Base-by-base conservation (phyloP, 2,888 invertebrate species). In the Allygus modestus region DNA sequence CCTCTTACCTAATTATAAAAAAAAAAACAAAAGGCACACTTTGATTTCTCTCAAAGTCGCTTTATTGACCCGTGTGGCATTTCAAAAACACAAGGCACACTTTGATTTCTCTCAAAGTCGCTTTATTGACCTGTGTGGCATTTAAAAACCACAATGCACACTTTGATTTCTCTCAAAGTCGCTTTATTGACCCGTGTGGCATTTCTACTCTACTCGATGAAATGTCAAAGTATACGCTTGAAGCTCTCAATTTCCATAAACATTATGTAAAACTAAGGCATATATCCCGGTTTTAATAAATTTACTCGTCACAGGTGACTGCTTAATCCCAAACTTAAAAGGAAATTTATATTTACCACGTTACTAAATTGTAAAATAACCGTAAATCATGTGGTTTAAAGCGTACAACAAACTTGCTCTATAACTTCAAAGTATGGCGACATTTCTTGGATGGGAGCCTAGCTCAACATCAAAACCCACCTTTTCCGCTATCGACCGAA, bases 391-490 rank as follows among this genome's bases (percentile, higher is more conserved):
- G 17, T 9, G 41, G 4, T 77, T 46, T 77, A 77, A 73, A 46
- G 41, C 71, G 41, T 28, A 77, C 77, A 46, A 73, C 73, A 43
- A 51, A 77, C 46, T 77, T 77, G 77, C 51, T 5, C 77, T 51
- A 77, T 77, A 77, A 77, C 51, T 77, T 51, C 41, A 46, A 77
- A 46, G 46, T 37, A 5, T 20, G 26, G 43, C 28, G 28, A 51
- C 20, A 77, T 77, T 28, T 77, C 77, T 77, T 77, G 77, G 77
- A 77, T n/a, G 17, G 43, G 0, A 77, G 77, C 77, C 77, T 41
- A 28, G 43, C 51, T 17, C 12, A 26, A 46, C 46, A 77, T 51
- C 51, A 46, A 77, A 46, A 26, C 26, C 77, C 41, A 43, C n/a
- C 73, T 23, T 26, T 26, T 43, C 26, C 28, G 73, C 28, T 77